Evolutionary conservation across 2,888 invertebrate species (phyloP).

Genomic region (Onchidella celtica): DNA sequence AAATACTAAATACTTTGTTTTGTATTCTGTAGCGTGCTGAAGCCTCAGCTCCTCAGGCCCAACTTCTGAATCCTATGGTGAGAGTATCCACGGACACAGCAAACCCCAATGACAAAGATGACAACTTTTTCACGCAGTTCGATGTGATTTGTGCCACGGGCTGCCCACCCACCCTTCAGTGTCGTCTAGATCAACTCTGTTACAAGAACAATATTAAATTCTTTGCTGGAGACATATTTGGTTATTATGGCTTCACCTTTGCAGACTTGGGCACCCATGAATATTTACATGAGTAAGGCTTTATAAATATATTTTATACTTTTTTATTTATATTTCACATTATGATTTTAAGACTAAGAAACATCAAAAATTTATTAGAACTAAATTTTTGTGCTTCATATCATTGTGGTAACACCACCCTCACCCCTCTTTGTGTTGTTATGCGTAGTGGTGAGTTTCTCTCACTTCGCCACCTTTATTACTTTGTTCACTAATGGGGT

Average conservation of each 20-base stretch:
- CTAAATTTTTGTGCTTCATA: no score
- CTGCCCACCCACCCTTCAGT: slow-evolving; percentile 86
- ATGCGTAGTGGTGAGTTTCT: no score
- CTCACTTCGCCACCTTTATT: no score
- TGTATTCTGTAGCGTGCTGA: slow-evolving; percentile 88
- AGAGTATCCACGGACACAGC: slow-evolving; percentile 83
- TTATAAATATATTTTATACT: not conserved
- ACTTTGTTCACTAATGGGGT: no score
- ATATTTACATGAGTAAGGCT: slow-evolving; percentile 85
- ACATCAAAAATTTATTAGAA: not conserved
- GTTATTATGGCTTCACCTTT: slow-evolving; percentile 94
- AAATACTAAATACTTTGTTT: no score
- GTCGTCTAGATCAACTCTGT: slow-evolving; percentile 86
- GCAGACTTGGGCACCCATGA: slow-evolving; percentile 92
- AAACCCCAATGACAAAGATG: slow-evolving; percentile 86
- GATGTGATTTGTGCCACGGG: slow-evolving; percentile 92
- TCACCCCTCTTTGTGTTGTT: no score
- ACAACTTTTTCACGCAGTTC: slow-evolving; percentile 87
- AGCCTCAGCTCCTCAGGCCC: slow-evolving; percentile 89
- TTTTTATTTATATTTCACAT: no score
- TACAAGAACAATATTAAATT: slow-evolving; percentile 88
- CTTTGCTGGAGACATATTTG: slow-evolving; percentile 95
- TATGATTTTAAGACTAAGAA: no score
- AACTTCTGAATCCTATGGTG: slow-evolving; percentile 96
- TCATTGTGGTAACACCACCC: no score